Percentiles rank a stretch among this genome's conserved stretches.
Conservation (phyloP, 1,140 invertebrate species). For the Berghia stephanieae region DNA sequence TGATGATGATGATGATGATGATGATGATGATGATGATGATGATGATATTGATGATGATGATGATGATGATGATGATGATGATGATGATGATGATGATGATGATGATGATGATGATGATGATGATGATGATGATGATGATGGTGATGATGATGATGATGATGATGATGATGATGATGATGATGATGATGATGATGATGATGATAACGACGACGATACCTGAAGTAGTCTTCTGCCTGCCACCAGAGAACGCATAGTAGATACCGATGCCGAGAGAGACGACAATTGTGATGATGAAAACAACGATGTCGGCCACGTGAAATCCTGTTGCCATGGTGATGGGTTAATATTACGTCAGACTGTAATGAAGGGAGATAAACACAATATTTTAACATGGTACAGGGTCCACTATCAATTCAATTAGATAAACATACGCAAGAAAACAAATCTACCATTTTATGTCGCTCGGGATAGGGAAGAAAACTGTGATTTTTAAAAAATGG, state of each 20-base stretch:
- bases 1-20: constrained; percentile 7
- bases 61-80: constrained; percentile 8
- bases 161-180: constrained; percentile 5
- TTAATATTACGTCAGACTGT: no score
- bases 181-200: constrained; percentile 1
- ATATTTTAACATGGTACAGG: no score
- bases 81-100: not conserved
- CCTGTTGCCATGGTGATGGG: no score
- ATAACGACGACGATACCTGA: constrained; percentile 38
- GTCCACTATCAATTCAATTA: no score
- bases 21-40: constrained; percentile 8
- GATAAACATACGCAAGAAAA: no score
- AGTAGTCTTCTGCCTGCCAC: constrained; percentile 86
- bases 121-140: not conserved
- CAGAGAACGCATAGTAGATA: constrained; percentile 83
- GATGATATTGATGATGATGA: not conserved
- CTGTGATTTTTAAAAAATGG: no score
- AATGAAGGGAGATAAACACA: no score
- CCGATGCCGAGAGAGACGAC: constrained; percentile 75
- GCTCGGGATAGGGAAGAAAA: no score
- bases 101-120: not conserved
- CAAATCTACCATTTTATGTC: no score
- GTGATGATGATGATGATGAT: not conserved
- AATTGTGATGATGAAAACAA: constrained; percentile 51
- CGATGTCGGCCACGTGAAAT: constrained; percentile 53